Evolutionary conservation across 64 coral and sea anemone genomes (phyloP), one percentile per base, ranked within the genome.

Genomic region (Cladopsammia gracilis): DNA sequence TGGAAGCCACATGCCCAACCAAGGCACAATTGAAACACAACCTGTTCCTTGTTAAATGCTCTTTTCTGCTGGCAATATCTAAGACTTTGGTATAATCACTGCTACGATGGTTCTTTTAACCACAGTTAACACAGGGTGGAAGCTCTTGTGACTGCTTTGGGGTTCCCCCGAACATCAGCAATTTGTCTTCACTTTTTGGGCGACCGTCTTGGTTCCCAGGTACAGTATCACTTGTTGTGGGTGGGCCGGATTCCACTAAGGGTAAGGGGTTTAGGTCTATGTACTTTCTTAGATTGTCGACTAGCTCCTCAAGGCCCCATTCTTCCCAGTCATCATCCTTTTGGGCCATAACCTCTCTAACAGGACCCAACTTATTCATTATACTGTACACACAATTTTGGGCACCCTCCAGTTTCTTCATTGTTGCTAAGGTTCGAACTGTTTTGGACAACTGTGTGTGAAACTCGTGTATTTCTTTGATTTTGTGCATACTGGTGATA

Each of bases 291-390:
- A 91, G 51, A 14, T 91, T 79, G 48, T 91, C 88, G 9, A 73
- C 71, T 1, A 91, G 45, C 25, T 91, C 73, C n/a, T 77, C 83
- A 6, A 95, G 24, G 1, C 82, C 75, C 94, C 94, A 95, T 51
- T 66, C 64, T 71, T 95, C 88, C 94, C 80, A 95, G 3, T 95
- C 62, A 24, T 91, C 94, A 62, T 95, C 94, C 34, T 82, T 95
- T 44, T 91, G 94, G 0, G 78, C 56, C 20, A 91, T 43, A 13
- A 65, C 45, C 25, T 91, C 88, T 66, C 81, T 64, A 0, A 86
- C 88, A 1, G 88, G 93, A 10, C 93, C 93, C 16, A 95, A 18
- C 25, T 95, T 95, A 59, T 90, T 87, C 87, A 95, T 89, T 0
- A 95, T 34, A 0, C 34, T 95, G 86, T 94, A 94, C 0, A 64